phyloP scores from a whole-genome alignment of 2,113 vertebrate genomes.

The Mobula hypostoma region DNA sequence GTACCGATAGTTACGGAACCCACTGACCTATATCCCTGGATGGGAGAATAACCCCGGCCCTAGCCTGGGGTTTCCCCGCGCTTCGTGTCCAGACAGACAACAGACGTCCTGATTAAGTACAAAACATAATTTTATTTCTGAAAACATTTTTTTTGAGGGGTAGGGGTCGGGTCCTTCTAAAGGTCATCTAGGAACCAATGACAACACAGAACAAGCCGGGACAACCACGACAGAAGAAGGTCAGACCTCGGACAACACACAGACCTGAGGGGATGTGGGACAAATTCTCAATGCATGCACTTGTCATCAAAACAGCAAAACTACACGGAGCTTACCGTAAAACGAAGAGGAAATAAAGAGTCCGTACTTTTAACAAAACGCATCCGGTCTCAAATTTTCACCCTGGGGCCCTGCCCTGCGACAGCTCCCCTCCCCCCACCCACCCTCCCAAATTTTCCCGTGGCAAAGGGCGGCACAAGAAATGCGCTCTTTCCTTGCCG shows the following conservation, averaged over 20 bases:
- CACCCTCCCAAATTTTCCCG: too few species aligned
- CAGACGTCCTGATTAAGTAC: not conserved
- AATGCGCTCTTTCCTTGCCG: too few species aligned
- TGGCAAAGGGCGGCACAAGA: too few species aligned
- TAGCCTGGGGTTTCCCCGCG: too few species aligned
- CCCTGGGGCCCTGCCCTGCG: not conserved
- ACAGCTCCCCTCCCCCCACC: not conserved
- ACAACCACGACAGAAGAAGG: not conserved
- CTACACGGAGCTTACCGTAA: not conserved
- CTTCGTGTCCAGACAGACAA: not conserved
- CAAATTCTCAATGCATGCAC: not conserved
- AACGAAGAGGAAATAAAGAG: not conserved
- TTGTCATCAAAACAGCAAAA: not conserved
- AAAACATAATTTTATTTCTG: slow-evolving; percentile 13
- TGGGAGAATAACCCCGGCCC: too few species aligned
- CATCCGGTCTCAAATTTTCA: not conserved
- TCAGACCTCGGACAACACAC: not conserved
- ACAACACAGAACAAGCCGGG: not conserved
- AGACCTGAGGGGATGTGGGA: not conserved
- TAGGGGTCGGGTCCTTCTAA: not conserved
- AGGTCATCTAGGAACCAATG: not conserved
- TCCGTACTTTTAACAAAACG: not conserved
- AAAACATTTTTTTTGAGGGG: not conserved
- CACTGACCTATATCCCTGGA: too few species aligned
- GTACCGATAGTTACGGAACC: too few species aligned